Percentiles rank a stretch among this genome's conserved stretches.
These are phyloP conservation scores for Limonius californicus DNA, from an alignment of 1,140 invertebrate genomes.

Conservation along the genomic window DNA sequence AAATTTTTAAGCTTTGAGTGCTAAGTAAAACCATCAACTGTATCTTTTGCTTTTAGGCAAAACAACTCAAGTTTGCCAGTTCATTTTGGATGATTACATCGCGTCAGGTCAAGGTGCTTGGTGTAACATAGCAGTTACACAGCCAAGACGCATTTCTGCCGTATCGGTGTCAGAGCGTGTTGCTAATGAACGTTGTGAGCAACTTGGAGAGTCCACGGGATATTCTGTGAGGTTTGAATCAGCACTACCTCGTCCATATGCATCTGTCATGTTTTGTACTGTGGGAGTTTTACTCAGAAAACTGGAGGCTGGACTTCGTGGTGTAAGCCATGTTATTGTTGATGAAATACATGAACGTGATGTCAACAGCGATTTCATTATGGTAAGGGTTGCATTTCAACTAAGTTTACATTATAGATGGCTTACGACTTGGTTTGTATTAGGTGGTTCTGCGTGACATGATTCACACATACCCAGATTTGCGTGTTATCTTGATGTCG, in stretches of 20 bases:
- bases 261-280: slow-evolving; percentile 92
- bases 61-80: slow-evolving; percentile 88
- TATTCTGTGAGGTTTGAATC: slow-evolving; percentile 94
- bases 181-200: slow-evolving; percentile 80
- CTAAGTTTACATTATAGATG: too few relatives aligned
- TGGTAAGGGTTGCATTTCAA: too few relatives aligned
- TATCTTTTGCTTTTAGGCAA: slow-evolving; percentile 46
- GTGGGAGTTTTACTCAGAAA: slow-evolving; percentile 89
- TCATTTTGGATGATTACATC: slow-evolving; percentile 93
- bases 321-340: slow-evolving; percentile 87
- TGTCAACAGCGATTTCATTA: slow-evolving; percentile 93
- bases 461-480: slow-evolving; percentile 82
- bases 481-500: slow-evolving; percentile 94
- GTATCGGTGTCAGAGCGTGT: slow-evolving; percentile 91
- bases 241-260: slow-evolving; percentile 83
- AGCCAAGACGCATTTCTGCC: slow-evolving; percentile 91
- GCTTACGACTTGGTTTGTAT: too few relatives aligned
- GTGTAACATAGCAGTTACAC: slow-evolving; percentile 88
- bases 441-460: slow-evolving; percentile 82
- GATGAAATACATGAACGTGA: slow-evolving; percentile 98
- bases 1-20: too few relatives aligned
- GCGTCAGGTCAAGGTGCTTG: slow-evolving; percentile 76
- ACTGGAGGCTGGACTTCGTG: slow-evolving; percentile 79
- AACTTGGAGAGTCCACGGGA: slow-evolving; percentile 76
- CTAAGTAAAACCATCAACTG: background rate